phyloP scores from a whole-genome alignment of 64 coral and sea anemone species.

The Hydrozoanthus tunicans region DNA sequence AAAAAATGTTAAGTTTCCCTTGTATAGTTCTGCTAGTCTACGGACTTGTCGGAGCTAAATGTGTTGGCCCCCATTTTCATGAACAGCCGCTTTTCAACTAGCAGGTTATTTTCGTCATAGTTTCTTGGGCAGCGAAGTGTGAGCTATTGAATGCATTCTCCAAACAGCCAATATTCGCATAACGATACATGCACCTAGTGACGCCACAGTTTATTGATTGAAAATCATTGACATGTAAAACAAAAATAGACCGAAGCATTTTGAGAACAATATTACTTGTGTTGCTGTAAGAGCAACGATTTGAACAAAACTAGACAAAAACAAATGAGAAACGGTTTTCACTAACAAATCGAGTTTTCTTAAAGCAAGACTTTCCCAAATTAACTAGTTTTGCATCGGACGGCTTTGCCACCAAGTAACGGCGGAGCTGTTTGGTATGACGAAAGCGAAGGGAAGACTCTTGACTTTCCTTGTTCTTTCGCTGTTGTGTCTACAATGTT shows the following conservation, averaged over 20 bases:
- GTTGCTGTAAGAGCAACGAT: too few species aligned
- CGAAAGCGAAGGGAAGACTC: background rate
- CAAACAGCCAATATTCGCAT: constrained; percentile 7
- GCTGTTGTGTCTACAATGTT: background rate
- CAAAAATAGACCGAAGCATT: background rate
- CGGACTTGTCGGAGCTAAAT: too few species aligned
- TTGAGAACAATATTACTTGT: background rate
- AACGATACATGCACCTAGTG: constrained; percentile 27
- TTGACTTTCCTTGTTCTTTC: constrained; percentile 23
- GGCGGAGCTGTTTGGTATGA: background rate
- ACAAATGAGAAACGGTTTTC: too few species aligned
- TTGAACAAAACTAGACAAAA: too few species aligned
- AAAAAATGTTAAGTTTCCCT: too few species aligned
- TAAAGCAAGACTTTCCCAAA: too few species aligned
- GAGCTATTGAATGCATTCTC: background rate
- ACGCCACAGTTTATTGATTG: background rate
- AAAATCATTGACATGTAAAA: constrained; percentile 46
- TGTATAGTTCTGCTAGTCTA: too few species aligned
- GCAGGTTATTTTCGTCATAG: background rate
- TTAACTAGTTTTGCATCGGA: too few species aligned
- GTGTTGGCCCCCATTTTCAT: background rate
- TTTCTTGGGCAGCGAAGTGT: background rate
- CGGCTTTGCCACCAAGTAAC: too few species aligned
- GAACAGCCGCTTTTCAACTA: background rate
- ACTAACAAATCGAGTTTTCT: too few species aligned